phyloP scores from a whole-genome alignment of 1,140 invertebrate species.

The Saccostrea glomerata region DNA sequence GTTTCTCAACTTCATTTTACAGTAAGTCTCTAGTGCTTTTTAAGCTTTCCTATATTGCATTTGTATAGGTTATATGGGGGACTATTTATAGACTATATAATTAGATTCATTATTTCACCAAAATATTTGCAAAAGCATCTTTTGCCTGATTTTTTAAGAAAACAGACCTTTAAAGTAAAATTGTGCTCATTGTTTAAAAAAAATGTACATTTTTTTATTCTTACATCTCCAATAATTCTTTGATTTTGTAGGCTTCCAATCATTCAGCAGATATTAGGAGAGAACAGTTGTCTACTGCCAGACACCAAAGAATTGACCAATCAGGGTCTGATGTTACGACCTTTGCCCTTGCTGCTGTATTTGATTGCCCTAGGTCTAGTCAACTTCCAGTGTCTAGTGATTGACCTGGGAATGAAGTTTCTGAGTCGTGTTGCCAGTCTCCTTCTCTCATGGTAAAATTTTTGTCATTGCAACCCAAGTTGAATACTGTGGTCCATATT shows the following conservation, averaged over 20 bases:
- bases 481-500: too few species aligned
- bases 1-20: conserved; percentile 21
- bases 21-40: conserved; percentile 42
- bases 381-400: conserved; percentile 47
- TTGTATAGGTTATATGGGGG: too few species aligned
- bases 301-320: conserved; percentile 43
- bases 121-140: too few species aligned
- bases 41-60: too few species aligned
- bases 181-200: too few species aligned
- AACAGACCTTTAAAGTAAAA: too few species aligned
- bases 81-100: too few species aligned
- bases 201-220: too few species aligned
- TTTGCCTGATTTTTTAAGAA: too few species aligned
- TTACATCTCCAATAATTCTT: background rate
- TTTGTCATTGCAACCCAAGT: background rate
- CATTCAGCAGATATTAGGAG: background rate
- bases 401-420: conserved; percentile 28
- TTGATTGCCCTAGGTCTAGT: conserved; percentile 42
- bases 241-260: background rate
- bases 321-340: conserved; percentile 31
- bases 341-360: conserved; percentile 44
- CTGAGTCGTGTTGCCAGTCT: conserved; percentile 32
- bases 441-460: conserved; percentile 45
- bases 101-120: too few species aligned
- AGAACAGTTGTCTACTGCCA: background rate